Conservation (phyloP, 2,888 invertebrate species). For the Lochmaea crataegi region DNA sequence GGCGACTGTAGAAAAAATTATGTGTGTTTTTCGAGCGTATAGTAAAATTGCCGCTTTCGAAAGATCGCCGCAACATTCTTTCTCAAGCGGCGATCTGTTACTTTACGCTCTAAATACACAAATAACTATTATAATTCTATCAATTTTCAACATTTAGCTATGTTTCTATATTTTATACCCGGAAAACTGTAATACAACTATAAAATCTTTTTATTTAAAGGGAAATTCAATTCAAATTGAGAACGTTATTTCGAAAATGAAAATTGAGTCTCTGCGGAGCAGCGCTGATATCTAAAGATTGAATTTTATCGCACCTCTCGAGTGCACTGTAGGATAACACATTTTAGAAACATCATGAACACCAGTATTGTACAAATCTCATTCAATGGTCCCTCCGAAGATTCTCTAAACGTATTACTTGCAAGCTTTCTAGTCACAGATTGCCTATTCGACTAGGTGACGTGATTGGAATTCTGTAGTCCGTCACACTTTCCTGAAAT, state of each 20-base stretch:
- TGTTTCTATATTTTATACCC: background rate
- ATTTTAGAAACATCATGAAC: constrained; percentile 42
- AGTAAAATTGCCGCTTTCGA: no score
- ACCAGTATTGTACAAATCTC: constrained; percentile 43
- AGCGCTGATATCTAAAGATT: constrained; percentile 19
- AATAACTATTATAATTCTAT: no score
- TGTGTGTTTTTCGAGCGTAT: no score
- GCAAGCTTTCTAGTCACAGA: constrained; percentile 52
- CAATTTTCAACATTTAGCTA: no score
- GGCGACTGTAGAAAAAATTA: no score
- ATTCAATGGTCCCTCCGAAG: constrained; percentile 41
- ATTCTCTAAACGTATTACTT: constrained; percentile 47
- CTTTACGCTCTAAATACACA: no score
- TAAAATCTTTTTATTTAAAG: background rate
- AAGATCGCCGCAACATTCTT: no score
- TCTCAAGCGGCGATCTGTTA: no score
- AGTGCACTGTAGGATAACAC: constrained; percentile 23
- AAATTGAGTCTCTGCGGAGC: constrained; percentile 9
- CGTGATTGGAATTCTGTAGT: constrained; percentile 53
- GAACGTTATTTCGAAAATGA: background rate
- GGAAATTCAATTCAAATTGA: background rate
- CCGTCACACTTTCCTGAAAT: constrained; percentile 35
- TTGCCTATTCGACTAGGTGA: constrained; percentile 56
- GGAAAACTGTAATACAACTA: background rate
- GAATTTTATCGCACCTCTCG: constrained; percentile 25